Evolutionary conservation across 2,888 invertebrate species (phyloP).

Genomic region (Notodromas monacha): DNA sequence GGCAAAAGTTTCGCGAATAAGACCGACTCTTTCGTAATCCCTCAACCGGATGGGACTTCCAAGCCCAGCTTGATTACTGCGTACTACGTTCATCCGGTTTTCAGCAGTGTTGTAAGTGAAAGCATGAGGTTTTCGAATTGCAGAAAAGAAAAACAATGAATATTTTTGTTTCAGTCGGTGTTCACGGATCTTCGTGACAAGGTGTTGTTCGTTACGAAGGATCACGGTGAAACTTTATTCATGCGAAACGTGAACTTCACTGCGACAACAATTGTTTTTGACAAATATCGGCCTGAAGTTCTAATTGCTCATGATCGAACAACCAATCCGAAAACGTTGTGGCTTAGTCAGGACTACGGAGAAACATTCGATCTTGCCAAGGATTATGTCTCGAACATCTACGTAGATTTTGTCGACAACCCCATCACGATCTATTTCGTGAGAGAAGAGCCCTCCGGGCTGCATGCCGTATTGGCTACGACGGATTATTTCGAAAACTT

Average conservation of each 20-base stretch:
- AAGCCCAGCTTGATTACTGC: slow-evolving; percentile 38
- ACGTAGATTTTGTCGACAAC: slow-evolving; percentile 1
- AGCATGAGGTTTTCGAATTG: background rate
- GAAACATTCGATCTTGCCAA: slow-evolving; percentile 20
- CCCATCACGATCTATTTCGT: slow-evolving; percentile 20
- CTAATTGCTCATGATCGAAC: slow-evolving; percentile 42
- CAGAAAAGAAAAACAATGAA: too few relatives aligned
- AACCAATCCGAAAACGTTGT: slow-evolving; percentile 23
- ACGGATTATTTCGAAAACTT: slow-evolving; percentile 12
- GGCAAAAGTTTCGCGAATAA: slow-evolving; percentile 43
- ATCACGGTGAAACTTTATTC: slow-evolving; percentile 33
- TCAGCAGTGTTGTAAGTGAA: slow-evolving; percentile 37
- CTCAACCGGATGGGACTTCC: too few relatives aligned
- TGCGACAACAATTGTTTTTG: slow-evolving; percentile 36
- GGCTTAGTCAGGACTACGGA: slow-evolving; percentile 36
- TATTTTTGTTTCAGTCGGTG: slow-evolving; percentile 31
- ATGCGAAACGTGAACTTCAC: slow-evolving; percentile 30
- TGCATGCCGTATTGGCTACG: slow-evolving; percentile 20
- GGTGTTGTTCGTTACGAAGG: slow-evolving; percentile 34
- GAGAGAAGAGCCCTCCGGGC: slow-evolving; percentile 27
- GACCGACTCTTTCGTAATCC: slow-evolving; percentile 29
- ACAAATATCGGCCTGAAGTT: slow-evolving; percentile 30
- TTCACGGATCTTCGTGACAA: slow-evolving; percentile 47
- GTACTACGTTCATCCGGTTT: slow-evolving; percentile 49
- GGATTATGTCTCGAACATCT: slow-evolving; percentile 7